Base-by-base conservation (phyloP, 2,113 vertebrate genomes). In the Nycticebus coucang region DNA sequence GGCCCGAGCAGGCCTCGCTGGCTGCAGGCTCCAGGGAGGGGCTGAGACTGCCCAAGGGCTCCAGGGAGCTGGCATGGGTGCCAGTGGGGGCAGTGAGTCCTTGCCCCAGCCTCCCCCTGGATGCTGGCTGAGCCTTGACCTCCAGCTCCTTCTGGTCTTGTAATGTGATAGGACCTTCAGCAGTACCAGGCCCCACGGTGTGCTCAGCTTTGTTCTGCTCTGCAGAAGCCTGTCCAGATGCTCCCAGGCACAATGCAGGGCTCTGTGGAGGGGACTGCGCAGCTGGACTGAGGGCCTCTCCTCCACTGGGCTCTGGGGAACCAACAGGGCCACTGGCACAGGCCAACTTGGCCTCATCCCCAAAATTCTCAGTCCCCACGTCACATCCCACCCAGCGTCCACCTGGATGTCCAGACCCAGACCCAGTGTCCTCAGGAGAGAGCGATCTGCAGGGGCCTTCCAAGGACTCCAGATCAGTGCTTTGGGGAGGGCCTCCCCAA, bases 161-260 rank as follows among this genome's bases (percentile, higher is more conserved):
- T 19, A 87, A 35, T 33, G 28, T 0, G 1, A 3, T 30, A 80
- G 3, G 9, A 66, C 59, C 91, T 37, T 64, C 30, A 3, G 55
- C 79, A 35, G 45, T 17, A 13, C 71, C 75, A 55, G 72, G 41
- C 24, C 28, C 24, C 13, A 7, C 0, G 0, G 1, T 0, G 0
- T 7, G 60, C 86, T 79, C 62, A 0, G n/a, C 62, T 71, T 79
- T 81, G 22, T 2, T 41, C 18, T 19, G 24, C 53, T 53, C 92
- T 60, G 50, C 7, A 55, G 84, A 66, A 45, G 74, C 50, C 72
- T 59, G 59, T 71, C 19, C 78, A 8, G 77, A 87, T 21, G 2
- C 30, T 33, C 4, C 86, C 21, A 21, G 53, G 75, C 35, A 64
- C 19, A 35, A 22, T 1, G 35, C 53, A 35, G 81, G 59, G 74